Evolutionary conservation across 2,113 vertebrate genomes (phyloP).

Genomic region (Dasyprocta punctata): DNA sequence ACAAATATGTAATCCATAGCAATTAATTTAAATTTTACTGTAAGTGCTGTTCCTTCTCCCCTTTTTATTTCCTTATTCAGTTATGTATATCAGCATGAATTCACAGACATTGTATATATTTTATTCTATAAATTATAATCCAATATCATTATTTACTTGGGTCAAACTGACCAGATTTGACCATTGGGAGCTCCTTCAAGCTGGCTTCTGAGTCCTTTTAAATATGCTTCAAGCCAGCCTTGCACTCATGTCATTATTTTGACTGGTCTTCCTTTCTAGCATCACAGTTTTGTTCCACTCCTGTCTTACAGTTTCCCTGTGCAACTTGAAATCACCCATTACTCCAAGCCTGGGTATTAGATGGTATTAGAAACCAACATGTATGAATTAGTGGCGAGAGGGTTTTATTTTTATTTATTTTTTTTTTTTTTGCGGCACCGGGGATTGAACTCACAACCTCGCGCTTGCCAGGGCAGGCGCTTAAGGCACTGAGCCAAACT

Average conservation of each 20-base stretch:
- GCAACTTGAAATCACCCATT: background rate
- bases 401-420: too few relatives aligned
- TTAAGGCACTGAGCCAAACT: too few relatives aligned
- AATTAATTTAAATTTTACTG: slow-evolving; percentile 2
- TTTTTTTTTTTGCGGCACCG: too few relatives aligned
- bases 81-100: background rate
- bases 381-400: background rate
- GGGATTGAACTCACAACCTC: too few relatives aligned
- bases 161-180: background rate
- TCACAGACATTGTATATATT: background rate
- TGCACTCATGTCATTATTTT: background rate
- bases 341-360: background rate
- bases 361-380: background rate
- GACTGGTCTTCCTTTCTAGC: background rate
- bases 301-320: background rate
- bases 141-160: background rate
- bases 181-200: background rate
- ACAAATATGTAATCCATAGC: background rate
- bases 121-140: background rate
- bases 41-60: background rate
- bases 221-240: background rate
- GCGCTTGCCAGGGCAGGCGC: too few relatives aligned
- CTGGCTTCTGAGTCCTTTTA: background rate
- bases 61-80: background rate
- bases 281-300: background rate